Conservation (phyloP, 2,888 invertebrate species). For the Andrena hattorfiana region DNA sequence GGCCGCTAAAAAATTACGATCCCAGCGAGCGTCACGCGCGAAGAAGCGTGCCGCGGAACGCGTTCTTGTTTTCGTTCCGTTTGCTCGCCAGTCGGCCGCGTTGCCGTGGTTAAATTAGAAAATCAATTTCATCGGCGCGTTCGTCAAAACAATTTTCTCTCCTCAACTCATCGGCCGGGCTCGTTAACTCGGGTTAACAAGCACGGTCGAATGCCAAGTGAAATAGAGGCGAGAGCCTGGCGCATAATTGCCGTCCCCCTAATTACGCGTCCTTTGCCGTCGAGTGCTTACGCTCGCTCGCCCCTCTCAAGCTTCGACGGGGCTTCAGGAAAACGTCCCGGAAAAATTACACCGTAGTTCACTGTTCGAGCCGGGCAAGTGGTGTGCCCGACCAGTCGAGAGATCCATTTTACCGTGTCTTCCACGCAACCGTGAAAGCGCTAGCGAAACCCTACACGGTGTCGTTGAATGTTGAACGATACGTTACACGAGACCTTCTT, state of each 20-base stretch:
- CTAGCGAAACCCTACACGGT: conserved; percentile 21
- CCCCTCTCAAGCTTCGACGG: not conserved
- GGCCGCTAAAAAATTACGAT: not conserved
- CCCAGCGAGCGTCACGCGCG: not conserved
- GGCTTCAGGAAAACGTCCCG: not conserved
- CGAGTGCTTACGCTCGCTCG: conserved; percentile 15
- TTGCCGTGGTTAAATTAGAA: conserved; percentile 27
- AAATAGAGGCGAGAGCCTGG: conserved; percentile 43
- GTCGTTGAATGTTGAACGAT: conserved; percentile 38
- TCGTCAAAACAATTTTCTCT: conserved; percentile 51
- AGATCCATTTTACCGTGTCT: conserved; percentile 9
- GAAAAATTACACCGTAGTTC: not conserved
- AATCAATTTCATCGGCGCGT: conserved; percentile 23
- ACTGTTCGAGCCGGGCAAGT: not conserved
- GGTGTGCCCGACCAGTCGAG: not conserved
- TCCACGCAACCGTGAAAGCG: conserved; percentile 40
- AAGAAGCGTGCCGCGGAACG: conserved; percentile 11
- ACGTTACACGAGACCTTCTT: conserved; percentile 45
- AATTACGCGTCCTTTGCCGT: conserved; percentile 49
- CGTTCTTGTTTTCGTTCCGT: conserved; percentile 27
- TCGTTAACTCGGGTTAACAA: conserved; percentile 55
- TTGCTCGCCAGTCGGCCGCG: conserved; percentile 5
- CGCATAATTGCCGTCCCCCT: conserved; percentile 32
- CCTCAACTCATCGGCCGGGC: conserved; percentile 40
- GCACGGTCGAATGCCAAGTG: conserved; percentile 59